Conservation (phyloP, 2,113 vertebrate genomes). For the Catagonus wagneri region DNA sequence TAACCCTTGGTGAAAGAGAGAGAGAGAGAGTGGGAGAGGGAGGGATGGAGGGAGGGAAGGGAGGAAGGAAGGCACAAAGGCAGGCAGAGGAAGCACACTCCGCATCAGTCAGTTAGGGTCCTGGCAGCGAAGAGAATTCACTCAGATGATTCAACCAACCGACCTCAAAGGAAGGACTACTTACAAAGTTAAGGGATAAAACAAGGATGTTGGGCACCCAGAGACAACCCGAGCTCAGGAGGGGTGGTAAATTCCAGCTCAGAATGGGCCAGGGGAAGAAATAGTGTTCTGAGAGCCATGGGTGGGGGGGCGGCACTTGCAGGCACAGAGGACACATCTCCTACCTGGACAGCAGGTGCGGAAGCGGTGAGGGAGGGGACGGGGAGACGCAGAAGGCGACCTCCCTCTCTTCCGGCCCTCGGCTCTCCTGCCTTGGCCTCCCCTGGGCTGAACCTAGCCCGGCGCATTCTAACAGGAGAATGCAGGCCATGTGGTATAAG, state of each 20-base stretch:
- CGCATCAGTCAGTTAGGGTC: neutral
- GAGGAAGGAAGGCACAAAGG: rapidly evolving
- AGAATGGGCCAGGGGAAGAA: neutral
- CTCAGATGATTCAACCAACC: neutral
- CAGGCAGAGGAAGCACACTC: neutral
- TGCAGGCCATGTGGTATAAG: neutral
- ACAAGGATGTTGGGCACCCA: neutral
- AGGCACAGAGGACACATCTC: neutral
- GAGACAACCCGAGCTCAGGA: neutral
- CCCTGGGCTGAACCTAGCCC: neutral
- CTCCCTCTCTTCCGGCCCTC: neutral
- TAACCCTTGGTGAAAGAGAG: neutral
- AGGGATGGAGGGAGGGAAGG: rapidly evolving
- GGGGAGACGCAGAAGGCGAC: rapidly evolving
- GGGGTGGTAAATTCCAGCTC: neutral
- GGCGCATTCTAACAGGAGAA: neutral
- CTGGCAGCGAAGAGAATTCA: neutral
- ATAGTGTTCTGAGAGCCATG: neutral
- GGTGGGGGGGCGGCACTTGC: neutral
- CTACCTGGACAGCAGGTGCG: neutral
- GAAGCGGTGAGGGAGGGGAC: too few relatives aligned
- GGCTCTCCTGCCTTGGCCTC: neutral
- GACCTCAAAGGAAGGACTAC: neutral
- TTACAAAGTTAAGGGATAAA: neutral
- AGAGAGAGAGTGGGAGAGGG: rapidly evolving